A percentile compares a stretch with the other conserved stretches of the same genome.
Evolutionary conservation across 2,888 invertebrate genomes (phyloP).

Genomic region (Drosophila borborema): DNA sequence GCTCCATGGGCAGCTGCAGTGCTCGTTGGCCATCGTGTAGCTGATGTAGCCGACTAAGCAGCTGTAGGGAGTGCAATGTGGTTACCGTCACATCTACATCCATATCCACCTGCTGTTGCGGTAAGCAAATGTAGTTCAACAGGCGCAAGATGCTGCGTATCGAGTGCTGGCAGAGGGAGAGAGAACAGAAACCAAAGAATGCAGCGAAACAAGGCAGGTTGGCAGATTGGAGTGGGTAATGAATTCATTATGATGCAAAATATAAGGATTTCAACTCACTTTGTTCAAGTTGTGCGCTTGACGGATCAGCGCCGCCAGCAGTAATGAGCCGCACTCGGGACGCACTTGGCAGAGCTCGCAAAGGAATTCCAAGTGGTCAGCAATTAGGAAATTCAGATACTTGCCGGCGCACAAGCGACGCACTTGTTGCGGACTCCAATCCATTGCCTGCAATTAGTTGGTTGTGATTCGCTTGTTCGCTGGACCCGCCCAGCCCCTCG

Average conservation of each 20-base stretch:
- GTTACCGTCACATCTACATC: conserved; percentile 9
- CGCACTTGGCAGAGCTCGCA: conserved; percentile 82
- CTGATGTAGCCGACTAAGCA: conserved; percentile 75
- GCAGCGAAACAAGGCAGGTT: conserved; percentile 14
- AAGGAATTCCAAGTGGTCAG: conserved; percentile 83
- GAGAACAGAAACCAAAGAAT: conserved; percentile 14
- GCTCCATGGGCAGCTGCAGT: conserved; percentile 76
- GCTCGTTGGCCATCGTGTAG: conserved; percentile 59
- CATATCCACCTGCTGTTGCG: conserved; percentile 4
- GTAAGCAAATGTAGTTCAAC: conserved; percentile 58
- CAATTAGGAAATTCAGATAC: conserved; percentile 83
- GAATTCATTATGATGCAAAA: conserved; percentile 59
- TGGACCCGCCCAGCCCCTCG: neutral
- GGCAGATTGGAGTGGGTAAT: conserved; percentile 9
- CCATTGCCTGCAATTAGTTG: conserved; percentile 72
- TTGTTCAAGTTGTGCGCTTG: conserved; percentile 77
- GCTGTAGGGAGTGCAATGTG: conserved; percentile 64
- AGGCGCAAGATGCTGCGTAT: conserved; percentile 68
- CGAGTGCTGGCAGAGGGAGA: conserved; percentile 56
- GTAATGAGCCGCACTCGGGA: conserved; percentile 82
- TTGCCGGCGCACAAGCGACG: conserved; percentile 77
- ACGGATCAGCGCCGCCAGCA: conserved; percentile 78
- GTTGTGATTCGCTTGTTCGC: conserved; percentile 43
- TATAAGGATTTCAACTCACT: conserved; percentile 65
- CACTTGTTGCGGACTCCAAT: conserved; percentile 83